Conservation (phyloP, 1,140 invertebrate species). For the Drosophila neocordata region DNA sequence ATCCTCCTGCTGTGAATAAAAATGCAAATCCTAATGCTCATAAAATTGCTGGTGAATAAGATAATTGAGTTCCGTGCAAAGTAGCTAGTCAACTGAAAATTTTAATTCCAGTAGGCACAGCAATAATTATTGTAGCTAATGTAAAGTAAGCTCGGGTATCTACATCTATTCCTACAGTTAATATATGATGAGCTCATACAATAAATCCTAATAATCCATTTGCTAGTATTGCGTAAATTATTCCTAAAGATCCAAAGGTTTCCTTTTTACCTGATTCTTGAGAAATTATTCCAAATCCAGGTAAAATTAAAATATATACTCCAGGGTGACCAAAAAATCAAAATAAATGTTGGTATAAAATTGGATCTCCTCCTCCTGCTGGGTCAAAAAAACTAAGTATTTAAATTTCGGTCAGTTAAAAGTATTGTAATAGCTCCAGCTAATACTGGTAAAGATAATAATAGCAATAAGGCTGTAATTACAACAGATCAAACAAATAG, state of each 20-base stretch:
- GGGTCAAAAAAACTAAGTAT: constrained; percentile 87
- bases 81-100: constrained; percentile 86
- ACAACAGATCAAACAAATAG: constrained; percentile 87
- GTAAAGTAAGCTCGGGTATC: constrained; percentile 90
- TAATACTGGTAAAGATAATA: constrained; percentile 84
- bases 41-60: constrained; percentile 84
- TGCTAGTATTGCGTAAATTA: constrained; percentile 87
- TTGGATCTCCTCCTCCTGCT: constrained; percentile 87
- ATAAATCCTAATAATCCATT: constrained; percentile 88
- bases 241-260: constrained; percentile 85
- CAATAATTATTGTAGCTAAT: constrained; percentile 88
- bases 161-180: constrained; percentile 89
- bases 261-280: constrained; percentile 85
- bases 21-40: constrained; percentile 89
- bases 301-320: constrained; percentile 89
- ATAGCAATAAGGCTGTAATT: constrained; percentile 87
- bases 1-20: constrained; percentile 86
- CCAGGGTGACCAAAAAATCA: constrained; percentile 91
- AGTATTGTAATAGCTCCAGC: constrained; percentile 89
- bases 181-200: constrained; percentile 82
- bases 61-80: constrained; percentile 76
- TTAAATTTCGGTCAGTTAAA: constrained; percentile 88
- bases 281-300: constrained; percentile 87
- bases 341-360: constrained; percentile 91
- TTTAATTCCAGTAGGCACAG: constrained; percentile 85